Evolutionary conservation across 2,113 vertebrate species (phyloP), one percentile per base, ranked within the genome.

Genomic region (Trematocara stigmaticum): DNA sequence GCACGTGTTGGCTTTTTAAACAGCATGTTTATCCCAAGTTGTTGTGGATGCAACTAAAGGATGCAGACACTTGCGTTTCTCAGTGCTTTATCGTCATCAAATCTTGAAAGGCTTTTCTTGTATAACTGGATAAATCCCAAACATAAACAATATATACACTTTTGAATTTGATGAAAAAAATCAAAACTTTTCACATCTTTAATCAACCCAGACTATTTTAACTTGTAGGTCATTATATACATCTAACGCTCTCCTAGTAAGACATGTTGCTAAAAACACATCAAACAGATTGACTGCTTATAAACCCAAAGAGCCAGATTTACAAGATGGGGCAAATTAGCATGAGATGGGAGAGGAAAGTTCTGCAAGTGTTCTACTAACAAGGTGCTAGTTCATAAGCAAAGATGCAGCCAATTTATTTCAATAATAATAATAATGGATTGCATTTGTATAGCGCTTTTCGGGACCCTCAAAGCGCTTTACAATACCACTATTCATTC

Each of bases 231-330:
- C 8, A 29, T 29, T 18, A 74, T 18, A 74, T 74, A 26, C 42
- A 74, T 18, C 3, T 29, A 47, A 74, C 1, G 23, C 42, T 74
- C 13, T 47, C 42, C 40, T 74, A 74, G 20, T 74, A 47, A 74
- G 23, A 47, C 40, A 71, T 45, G 64, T n/a, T 71, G 66, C 20
- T 45, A 71, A 26, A 71, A 45, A 16, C 20, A 13, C 34, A 29
- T 71, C 13, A 74, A 74, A 74, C 20, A 10, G 23, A 26, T 47
- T 74, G 40, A 45, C 40, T 29, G 40, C 23, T 71, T 6, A 47
- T 29, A 71, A 0, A 45, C 38, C 20, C 12, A 26, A 71, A 71
- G n/a, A 0, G n/a, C 5, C 12, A 15, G 38, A 71, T 71, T 71
- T 26, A 45, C 66, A 45, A 42, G 40, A 10, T 6, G 20, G 38